phyloP scores from a whole-genome alignment of 1,140 invertebrate genomes.

The Drosophila sp. region DNA sequence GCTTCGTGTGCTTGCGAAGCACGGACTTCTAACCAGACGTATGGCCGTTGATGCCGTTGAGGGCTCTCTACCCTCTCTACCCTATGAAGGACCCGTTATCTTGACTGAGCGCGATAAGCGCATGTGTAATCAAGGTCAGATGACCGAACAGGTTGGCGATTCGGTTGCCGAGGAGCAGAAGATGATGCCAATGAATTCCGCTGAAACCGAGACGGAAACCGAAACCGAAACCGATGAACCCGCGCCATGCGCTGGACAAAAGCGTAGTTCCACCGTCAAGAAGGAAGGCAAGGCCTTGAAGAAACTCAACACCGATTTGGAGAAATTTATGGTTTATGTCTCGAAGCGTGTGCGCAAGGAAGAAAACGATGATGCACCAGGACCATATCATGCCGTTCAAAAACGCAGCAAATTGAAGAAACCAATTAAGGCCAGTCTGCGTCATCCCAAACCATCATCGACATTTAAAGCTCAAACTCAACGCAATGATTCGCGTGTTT shows the following conservation, averaged over 20 bases:
- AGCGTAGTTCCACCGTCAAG: neutral
- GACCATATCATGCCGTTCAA: neutral
- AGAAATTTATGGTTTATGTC: neutral
- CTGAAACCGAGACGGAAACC: too few species aligned
- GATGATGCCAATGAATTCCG: too few species aligned
- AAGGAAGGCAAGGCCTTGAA: neutral
- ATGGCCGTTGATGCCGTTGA: slow-evolving; percentile 30
- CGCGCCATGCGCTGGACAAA: too few species aligned
- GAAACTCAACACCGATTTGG: neutral
- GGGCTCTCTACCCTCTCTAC: slow-evolving; percentile 39
- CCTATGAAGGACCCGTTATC: slow-evolving; percentile 46
- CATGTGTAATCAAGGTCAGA: neutral
- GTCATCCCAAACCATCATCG: neutral
- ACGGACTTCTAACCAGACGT: neutral
- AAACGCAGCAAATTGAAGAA: neutral
- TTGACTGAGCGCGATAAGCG: slow-evolving; percentile 12
- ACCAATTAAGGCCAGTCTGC: neutral
- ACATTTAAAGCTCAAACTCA: too few species aligned
- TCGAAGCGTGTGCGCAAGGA: neutral
- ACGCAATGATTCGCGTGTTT: too few species aligned
- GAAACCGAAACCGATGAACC: too few species aligned
- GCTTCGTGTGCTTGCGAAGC: slow-evolving; percentile 37
- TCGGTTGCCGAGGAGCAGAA: neutral
- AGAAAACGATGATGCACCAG: neutral
- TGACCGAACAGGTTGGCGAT: slow-evolving; percentile 31